Evolutionary conservation across 2,888 invertebrate species (phyloP).

Genomic region (Hyalella azteca): DNA sequence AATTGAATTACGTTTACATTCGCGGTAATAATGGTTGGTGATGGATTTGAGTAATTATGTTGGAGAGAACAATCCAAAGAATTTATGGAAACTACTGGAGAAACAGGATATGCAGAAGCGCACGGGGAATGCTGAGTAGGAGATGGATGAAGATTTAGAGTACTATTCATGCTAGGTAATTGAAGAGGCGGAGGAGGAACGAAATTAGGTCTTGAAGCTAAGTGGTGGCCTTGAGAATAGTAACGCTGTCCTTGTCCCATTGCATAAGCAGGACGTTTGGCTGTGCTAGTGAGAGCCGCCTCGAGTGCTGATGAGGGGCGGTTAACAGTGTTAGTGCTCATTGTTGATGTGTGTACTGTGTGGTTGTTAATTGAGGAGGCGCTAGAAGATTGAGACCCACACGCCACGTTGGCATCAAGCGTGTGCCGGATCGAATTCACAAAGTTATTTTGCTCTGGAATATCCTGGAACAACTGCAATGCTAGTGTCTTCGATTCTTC

Average conservation of each 20-base stretch:
- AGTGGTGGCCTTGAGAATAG: slow-evolving; percentile 4
- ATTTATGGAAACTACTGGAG: not conserved
- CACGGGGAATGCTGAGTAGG: slow-evolving; percentile 1
- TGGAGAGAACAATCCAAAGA: not conserved
- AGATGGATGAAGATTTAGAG: not conserved
- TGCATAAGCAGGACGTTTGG: not conserved
- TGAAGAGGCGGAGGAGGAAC: slow-evolving; percentile 7
- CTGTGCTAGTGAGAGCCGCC: slow-evolving; percentile 5
- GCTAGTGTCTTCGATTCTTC: slow-evolving; percentile 30
- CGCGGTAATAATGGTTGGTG: not conserved
- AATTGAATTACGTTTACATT: slow-evolving; percentile 2
- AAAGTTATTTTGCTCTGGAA: slow-evolving; percentile 24
- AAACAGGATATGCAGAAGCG: not conserved
- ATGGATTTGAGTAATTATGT: not conserved
- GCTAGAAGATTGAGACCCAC: not conserved
- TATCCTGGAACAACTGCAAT: slow-evolving; percentile 30
- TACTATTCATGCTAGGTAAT: not conserved
- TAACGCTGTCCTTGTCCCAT: slow-evolving; percentile 2
- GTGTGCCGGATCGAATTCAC: slow-evolving; percentile 5
- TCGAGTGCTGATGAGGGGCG: slow-evolving; percentile 8
- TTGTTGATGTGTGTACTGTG: not conserved
- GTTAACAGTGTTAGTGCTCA: not conserved
- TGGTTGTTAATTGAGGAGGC: not conserved
- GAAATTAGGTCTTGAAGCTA: slow-evolving; percentile 10
- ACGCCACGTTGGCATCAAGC: not conserved